phyloP scores from a whole-genome alignment of 1,140 invertebrate genomes.

The Lerema accius region DNA sequence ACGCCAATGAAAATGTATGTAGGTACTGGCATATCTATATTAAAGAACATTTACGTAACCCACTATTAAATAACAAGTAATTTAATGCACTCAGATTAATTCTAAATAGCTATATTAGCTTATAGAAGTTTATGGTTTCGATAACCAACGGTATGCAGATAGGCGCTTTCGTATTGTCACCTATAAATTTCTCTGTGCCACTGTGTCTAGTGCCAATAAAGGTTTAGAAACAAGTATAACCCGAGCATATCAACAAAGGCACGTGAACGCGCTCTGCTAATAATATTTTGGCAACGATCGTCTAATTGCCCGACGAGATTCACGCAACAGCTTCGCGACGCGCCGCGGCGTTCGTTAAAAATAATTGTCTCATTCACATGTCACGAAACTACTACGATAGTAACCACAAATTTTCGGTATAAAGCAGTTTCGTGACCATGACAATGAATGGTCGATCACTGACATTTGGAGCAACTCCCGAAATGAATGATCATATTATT shows the following conservation, averaged over 20 bases:
- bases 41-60: too few species aligned
- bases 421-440: conserved; percentile 67
- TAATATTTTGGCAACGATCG: conserved; percentile 64
- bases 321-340: conserved; percentile 44
- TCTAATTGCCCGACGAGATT: conserved; percentile 46
- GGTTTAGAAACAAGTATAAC: conserved; percentile 21
- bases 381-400: conserved; percentile 71
- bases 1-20: too few species aligned
- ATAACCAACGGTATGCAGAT: too few species aligned
- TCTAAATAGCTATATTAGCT: too few species aligned
- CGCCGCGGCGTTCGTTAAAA: conserved; percentile 63
- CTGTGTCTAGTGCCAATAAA: conserved; percentile 19
- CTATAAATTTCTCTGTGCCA: conserved; percentile 19
- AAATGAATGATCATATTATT: conserved; percentile 23
- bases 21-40: too few species aligned
- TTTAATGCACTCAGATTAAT: too few species aligned
- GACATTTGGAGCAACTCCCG: conserved; percentile 37
- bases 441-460: conserved; percentile 59
- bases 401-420: conserved; percentile 75
- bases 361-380: conserved; percentile 79
- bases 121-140: too few species aligned
- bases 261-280: conserved; percentile 50
- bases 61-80: too few species aligned
- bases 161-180: conserved; percentile 12
- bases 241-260: conserved; percentile 46